Evolutionary conservation across 1,140 invertebrate genomes (phyloP).

Genomic region (Armadillidium nasatum): DNA sequence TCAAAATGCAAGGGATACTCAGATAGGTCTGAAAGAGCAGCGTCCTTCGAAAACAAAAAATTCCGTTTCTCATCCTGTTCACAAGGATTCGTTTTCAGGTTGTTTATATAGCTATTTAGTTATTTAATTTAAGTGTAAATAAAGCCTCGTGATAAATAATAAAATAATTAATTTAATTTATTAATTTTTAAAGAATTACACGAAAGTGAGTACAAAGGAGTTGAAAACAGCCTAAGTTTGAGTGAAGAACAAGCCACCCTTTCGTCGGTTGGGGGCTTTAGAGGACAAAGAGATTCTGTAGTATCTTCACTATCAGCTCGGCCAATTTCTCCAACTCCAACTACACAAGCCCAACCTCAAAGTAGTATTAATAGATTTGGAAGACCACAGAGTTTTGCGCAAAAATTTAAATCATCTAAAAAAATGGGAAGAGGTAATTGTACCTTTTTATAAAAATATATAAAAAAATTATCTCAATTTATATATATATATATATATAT

Average conservation of each 20-base stretch:
- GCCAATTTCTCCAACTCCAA: constrained; percentile 19
- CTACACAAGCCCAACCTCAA: constrained; percentile 30
- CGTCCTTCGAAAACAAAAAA: constrained; percentile 51
- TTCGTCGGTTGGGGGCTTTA: constrained; percentile 39
- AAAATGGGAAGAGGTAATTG: constrained; percentile 70
- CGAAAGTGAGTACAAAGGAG: constrained; percentile 38
- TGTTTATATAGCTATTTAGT: constrained; percentile 24
- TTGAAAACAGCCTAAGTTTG: constrained; percentile 39
- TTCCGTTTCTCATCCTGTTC: constrained; percentile 37
- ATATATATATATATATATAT: too few species aligned
- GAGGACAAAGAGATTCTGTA: constrained; percentile 38
- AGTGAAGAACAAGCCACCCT: constrained; percentile 42
- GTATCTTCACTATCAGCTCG: constrained; percentile 39
- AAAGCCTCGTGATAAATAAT: too few species aligned
- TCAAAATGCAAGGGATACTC: constrained; percentile 91
- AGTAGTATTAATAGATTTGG: constrained; percentile 48
- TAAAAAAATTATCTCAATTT: too few species aligned
- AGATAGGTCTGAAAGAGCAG: constrained; percentile 70
- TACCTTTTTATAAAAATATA: neutral
- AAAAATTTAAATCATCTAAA: constrained; percentile 73
- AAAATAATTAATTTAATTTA: too few species aligned
- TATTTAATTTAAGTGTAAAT: too few species aligned
- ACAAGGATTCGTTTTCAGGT: constrained; percentile 59
- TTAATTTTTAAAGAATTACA: constrained; percentile 27
- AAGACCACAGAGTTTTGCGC: constrained; percentile 77